A percentile compares a stretch with the other conserved stretches of the same genome.
These are phyloP conservation scores for Daktulosphaira vitifoliae DNA, from an alignment of 1,140 invertebrate genomes.

Conservation along the genomic window DNA sequence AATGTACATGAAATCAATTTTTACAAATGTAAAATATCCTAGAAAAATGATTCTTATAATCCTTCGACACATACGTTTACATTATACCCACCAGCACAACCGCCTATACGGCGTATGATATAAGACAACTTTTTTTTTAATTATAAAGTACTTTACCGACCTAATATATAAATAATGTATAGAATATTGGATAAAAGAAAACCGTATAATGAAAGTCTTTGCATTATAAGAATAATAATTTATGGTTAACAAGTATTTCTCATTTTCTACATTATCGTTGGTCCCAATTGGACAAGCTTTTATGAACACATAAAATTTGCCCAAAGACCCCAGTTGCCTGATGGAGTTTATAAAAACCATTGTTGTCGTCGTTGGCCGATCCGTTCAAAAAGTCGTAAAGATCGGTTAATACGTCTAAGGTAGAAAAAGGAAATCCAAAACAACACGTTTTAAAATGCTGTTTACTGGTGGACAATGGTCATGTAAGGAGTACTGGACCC, in stretches of 20 bases:
- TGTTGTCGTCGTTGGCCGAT: not conserved
- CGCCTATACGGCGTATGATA: too few species aligned
- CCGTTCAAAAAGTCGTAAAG: slow-evolving; percentile 1
- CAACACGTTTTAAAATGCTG: slow-evolving; percentile 31
- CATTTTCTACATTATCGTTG: not conserved
- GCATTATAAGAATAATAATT: too few species aligned
- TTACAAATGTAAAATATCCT: too few species aligned
- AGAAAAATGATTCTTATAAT: too few species aligned
- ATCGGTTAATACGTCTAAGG: slow-evolving; percentile 11
- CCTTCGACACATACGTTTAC: too few species aligned
- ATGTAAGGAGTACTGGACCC: slow-evolving; percentile 2
- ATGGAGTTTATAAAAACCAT: slow-evolving; percentile 15
- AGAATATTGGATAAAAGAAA: too few species aligned
- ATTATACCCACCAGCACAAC: not conserved
- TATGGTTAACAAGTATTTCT: too few species aligned
- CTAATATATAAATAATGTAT: too few species aligned
- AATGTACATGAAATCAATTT: too few species aligned
- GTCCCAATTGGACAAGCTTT: not conserved
- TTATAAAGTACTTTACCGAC: too few species aligned
- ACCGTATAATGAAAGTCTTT: too few species aligned
- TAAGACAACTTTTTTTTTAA: too few species aligned
- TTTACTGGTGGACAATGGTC: slow-evolving; percentile 25
- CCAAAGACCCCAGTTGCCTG: not conserved
- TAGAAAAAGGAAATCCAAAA: not conserved
- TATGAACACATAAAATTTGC: not conserved